phyloP scores from a whole-genome alignment of 1,140 invertebrate genomes.

The Leptopilina boulardi region DNA sequence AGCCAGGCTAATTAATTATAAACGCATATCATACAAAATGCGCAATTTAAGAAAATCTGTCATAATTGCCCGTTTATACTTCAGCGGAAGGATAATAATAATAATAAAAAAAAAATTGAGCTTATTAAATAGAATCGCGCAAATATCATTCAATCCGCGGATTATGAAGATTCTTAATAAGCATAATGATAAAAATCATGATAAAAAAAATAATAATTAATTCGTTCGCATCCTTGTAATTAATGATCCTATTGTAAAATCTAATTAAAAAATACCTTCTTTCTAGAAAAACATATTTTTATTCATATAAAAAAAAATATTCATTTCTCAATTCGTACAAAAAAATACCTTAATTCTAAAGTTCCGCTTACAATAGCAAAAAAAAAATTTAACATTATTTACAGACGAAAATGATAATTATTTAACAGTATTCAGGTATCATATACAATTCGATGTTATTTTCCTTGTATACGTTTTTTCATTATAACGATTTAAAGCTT shows the following conservation, averaged over 20 bases:
- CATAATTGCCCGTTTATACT: conserved; percentile 17
- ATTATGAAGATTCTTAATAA: background rate
- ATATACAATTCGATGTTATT: background rate
- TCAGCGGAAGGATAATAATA: background rate
- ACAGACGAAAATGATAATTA: background rate
- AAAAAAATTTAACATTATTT: conserved; percentile 34
- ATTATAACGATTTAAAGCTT: too few relatives aligned
- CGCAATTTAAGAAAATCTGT: background rate
- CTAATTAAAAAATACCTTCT: background rate
- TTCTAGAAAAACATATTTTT: conserved; percentile 37
- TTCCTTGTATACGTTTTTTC: background rate
- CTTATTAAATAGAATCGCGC: background rate
- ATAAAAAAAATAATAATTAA: background rate
- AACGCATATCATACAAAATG: background rate
- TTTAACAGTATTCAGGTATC: background rate
- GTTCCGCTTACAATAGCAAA: background rate
- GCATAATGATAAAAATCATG: background rate
- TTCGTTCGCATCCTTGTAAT: background rate
- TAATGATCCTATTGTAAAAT: background rate
- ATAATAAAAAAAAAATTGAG: too few relatives aligned
- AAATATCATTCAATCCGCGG: background rate
- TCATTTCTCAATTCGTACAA: conserved; percentile 46
- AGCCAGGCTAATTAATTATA: background rate
- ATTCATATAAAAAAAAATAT: conserved; percentile 32
- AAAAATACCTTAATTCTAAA: conserved; percentile 45